A percentile compares a stretch with the other conserved stretches of the same genome.
These are phyloP conservation scores for Zeugodacus cucurbitae DNA, from an alignment of 1,140 invertebrate genomes.

Conservation along the genomic window DNA sequence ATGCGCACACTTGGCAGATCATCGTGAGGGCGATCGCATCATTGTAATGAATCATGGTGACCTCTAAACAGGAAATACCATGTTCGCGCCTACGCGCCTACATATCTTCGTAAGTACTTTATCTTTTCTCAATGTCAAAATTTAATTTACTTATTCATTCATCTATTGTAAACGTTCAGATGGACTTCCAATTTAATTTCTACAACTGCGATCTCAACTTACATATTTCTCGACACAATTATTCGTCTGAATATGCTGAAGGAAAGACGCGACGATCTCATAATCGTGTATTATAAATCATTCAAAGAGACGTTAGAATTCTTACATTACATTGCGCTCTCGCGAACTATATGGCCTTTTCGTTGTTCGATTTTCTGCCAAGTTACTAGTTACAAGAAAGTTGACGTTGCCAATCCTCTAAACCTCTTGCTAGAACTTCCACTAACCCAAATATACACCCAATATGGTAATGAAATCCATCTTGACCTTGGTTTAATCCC, in stretches of 20 bases:
- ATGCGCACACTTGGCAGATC: constrained; percentile 52
- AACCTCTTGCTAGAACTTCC: too few relatives aligned
- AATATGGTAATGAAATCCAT: too few relatives aligned
- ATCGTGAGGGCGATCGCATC: constrained; percentile 50
- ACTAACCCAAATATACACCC: too few relatives aligned
- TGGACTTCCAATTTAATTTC: constrained; percentile 61
- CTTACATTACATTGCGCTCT: constrained; percentile 62
- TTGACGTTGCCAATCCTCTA: too few relatives aligned
- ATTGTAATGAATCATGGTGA: constrained; percentile 75
- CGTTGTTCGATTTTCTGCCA: constrained; percentile 56
- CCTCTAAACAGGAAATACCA: constrained; percentile 75
- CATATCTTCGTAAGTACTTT: constrained; percentile 67
- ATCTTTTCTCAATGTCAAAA: background rate
- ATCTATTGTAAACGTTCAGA: constrained; percentile 18
- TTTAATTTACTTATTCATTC: too few relatives aligned
- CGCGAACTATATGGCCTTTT: constrained; percentile 60
- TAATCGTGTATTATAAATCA: constrained; percentile 57
- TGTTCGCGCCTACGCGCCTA: constrained; percentile 70
- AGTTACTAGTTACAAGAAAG: too few relatives aligned
- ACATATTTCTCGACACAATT: constrained; percentile 59
- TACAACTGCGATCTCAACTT: constrained; percentile 61
- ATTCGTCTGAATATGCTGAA: constrained; percentile 53
- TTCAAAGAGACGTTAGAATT: constrained; percentile 61
- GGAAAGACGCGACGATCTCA: constrained; percentile 59
- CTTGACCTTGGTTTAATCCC: too few relatives aligned